Evolutionary conservation across 2,113 vertebrate species (phyloP).

Genomic region (Taurulus bubalis): DNA sequence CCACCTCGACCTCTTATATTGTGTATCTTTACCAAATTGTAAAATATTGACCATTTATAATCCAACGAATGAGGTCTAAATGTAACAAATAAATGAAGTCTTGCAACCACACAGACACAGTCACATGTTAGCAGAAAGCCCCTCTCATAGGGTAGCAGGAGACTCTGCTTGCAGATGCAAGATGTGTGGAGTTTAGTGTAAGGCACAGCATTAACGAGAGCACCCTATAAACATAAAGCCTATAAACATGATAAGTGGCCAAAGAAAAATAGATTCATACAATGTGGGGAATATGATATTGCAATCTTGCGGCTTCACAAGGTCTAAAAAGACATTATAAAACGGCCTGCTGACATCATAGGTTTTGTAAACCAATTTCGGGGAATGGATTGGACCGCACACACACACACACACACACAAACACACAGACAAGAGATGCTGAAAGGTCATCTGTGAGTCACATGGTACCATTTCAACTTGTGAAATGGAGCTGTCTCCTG

Average conservation of each 20-base stretch:
- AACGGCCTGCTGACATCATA: constrained; percentile 62
- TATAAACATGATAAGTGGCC: constrained; percentile 51
- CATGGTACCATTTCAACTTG: constrained; percentile 54
- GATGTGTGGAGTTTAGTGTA: constrained; percentile 42
- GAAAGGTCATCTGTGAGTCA: constrained; percentile 75
- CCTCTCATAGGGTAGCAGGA: constrained; percentile 20
- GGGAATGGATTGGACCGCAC: constrained; percentile 56
- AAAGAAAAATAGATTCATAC: constrained; percentile 33
- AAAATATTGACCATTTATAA: not conserved
- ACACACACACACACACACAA: not conserved
- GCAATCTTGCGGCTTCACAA: constrained; percentile 53
- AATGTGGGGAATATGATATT: constrained; percentile 42
- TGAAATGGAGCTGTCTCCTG: constrained; percentile 43
- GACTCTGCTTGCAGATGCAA: constrained; percentile 2
- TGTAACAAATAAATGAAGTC: not conserved
- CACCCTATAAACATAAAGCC: constrained; percentile 45
- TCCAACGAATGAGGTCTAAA: not conserved
- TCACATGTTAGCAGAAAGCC: constrained; percentile 50
- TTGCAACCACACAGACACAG: constrained; percentile 19
- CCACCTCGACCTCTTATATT: not conserved
- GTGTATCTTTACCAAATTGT: not conserved
- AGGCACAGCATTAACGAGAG: constrained; percentile 21
- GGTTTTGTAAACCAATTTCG: constrained; percentile 71
- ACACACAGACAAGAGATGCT: constrained; percentile 34
- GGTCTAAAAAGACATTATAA: constrained; percentile 65